Base-by-base conservation (phyloP, 2,113 vertebrate genomes). In the Nesoenas mayeri region DNA sequence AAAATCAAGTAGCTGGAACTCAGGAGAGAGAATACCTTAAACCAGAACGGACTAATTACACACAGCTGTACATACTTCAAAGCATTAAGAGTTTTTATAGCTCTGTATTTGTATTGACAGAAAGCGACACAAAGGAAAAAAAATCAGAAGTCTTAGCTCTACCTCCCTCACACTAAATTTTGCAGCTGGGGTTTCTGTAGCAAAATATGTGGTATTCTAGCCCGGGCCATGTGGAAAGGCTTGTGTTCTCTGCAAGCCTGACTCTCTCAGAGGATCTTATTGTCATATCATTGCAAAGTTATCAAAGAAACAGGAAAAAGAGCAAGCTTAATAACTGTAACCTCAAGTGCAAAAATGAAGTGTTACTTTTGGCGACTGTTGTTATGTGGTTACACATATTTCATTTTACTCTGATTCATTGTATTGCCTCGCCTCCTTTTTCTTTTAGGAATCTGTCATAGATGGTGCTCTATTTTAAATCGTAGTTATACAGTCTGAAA, bases 341-440 rank as follows among this genome's bases (percentile, higher is more conserved):
- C 1, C 15, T 79, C 60, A 95, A 93, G 40, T 65, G 40, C 51
- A 93, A 29, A 79, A 95, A 88, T 93, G 87, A 96, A 95, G 81
- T 95, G 88, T 93, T 97, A 96, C 94, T 93, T 97, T 89, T 96
- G 96, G 79, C 56, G 70, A 13, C 31, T 47, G n/a, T 50, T 42
- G n/a, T 50, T 88, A 24, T 64, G 69, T 84, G 82, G 88, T 95
- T 88, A 66, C 48, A 42, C 32, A 28, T 83, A 80, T 85, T 93
- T 84, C 67, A 82, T 28, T 85, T 94, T 88, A 64, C 34, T 95
- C n/a, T 95, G 84, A 54, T 91, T 95, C 91, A 80, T 47, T 74
- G 64, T 88, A 40, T 38, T 65, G 60, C 85, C 60, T 78, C 13
- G 11, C 51, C 47, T 81, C 36, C 61, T 92, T 82, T 88, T 79